Percentiles rank a stretch among this genome's conserved stretches.
Conservation (phyloP, 1,140 invertebrate genomes). For the Chymomyza costata region DNA sequence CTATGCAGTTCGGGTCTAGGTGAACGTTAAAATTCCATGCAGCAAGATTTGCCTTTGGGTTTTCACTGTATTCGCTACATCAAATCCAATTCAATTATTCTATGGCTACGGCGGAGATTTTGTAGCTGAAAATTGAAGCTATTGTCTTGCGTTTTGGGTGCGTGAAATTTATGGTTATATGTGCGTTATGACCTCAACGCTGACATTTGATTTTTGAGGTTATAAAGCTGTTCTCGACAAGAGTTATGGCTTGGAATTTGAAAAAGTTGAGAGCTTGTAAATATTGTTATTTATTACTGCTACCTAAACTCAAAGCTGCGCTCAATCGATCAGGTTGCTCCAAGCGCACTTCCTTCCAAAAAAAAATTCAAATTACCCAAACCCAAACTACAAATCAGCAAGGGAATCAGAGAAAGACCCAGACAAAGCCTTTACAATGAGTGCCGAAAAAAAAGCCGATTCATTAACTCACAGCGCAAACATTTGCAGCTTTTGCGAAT, state of each 20-base stretch:
- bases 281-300: no score
- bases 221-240: slow-evolving; percentile 41
- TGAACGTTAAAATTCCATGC: background rate
- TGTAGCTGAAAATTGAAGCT: slow-evolving; percentile 39
- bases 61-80: slow-evolving; percentile 29
- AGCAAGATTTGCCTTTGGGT: slow-evolving; percentile 6
- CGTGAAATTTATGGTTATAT: slow-evolving; percentile 69
- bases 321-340: no score
- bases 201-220: slow-evolving; percentile 52
- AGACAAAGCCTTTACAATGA: slow-evolving; percentile 23
- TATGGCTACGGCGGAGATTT: no score
- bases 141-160: slow-evolving; percentile 55
- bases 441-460: slow-evolving; percentile 43
- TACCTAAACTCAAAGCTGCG: no score
- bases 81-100: slow-evolving; percentile 65
- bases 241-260: slow-evolving; percentile 54
- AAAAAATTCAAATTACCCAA: slow-evolving; percentile 29
- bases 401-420: slow-evolving; percentile 20
- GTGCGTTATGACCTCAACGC: slow-evolving; percentile 54
- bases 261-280: slow-evolving; percentile 6
- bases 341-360: no score
- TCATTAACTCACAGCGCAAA: slow-evolving; percentile 20
- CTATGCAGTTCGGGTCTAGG: slow-evolving; percentile 60
- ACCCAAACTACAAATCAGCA: slow-evolving; percentile 21
- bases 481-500: slow-evolving; percentile 12